These are phyloP conservation scores for Drosophila hydei DNA, from an alignment of 1,140 invertebrate genomes.

Conservation along the genomic window DNA sequence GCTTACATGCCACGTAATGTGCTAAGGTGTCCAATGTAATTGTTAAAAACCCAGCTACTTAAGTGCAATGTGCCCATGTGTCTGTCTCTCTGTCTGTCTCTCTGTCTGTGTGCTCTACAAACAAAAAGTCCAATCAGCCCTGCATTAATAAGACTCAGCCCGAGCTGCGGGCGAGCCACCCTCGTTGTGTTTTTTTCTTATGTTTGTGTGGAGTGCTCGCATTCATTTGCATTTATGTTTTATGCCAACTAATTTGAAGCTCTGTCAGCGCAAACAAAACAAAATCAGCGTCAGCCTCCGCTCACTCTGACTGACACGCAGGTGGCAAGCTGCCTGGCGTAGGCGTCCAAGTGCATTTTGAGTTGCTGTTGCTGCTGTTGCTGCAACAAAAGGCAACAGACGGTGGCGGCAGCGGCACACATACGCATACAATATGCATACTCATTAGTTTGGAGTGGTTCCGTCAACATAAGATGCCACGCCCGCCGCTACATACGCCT, in stretches of 20 bases:
- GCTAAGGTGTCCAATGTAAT: constrained; percentile 79
- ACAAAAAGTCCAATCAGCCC: constrained; percentile 80
- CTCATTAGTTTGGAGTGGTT: constrained; percentile 82
- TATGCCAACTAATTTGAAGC: constrained; percentile 80
- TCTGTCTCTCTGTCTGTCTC: constrained; percentile 7
- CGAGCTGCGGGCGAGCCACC: constrained; percentile 13
- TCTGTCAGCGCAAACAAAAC: constrained; percentile 64
- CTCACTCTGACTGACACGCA: constrained; percentile 5
- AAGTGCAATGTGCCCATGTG: constrained; percentile 50
- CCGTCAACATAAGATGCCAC: constrained; percentile 73
- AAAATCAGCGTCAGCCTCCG: constrained; percentile 66
- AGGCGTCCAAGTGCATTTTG: constrained; percentile 68
- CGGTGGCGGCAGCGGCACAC: constrained; percentile 24
- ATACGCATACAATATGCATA: constrained; percentile 80
- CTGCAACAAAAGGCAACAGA: constrained; percentile 47
- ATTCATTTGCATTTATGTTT: constrained; percentile 82
- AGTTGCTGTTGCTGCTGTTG: constrained; percentile 27
- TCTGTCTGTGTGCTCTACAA: constrained; percentile 35
- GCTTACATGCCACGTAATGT: constrained; percentile 54
- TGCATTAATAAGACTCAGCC: constrained; percentile 70
- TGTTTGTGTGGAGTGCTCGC: constrained; percentile 33
- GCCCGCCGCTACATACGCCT: not conserved
- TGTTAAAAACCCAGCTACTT: constrained; percentile 79
- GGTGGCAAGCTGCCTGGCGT: constrained; percentile 15
- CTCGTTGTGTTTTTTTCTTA: not conserved